Base-by-base conservation (phyloP, 2,888 invertebrate genomes). In the Endotricha flammealis region DNA sequence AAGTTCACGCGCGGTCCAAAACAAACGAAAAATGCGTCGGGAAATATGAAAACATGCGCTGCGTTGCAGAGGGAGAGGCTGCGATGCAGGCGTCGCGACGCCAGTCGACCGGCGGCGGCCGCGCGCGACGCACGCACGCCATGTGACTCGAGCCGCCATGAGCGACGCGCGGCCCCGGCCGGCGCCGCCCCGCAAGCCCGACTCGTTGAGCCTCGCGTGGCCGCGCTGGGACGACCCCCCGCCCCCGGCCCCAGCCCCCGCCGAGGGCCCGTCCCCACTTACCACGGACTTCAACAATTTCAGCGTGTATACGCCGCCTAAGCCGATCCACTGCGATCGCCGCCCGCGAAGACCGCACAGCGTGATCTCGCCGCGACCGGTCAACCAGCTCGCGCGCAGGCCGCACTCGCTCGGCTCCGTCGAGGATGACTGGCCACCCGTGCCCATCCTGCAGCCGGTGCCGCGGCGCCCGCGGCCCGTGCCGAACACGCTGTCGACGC, bases 381-480 rank as follows among this genome's bases (percentile, higher is more conserved):
- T 53, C 17, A 66, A 70, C 35, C 22, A 32, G 14, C 75, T 73
- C 17, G 61, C 81, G 50, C 71, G 87, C 46, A 62, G 91, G 35
- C 91, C 91, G 23, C 91, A 90, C 67, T 91, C 91, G 56, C 89
- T 91, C 52, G 91, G 91, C 42, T 80, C 71, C 30, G 48, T 70
- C 29, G 80, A 82, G 6, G 80, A 78, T 58, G 81, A 79, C 45
- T 83, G 83, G 82, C 74, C 73, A 16, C 44, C 66, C 32, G 82
- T 87, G 48, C 88, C 88, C 49, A 57, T 89, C 59, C 77, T 88
- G 62, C 82, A 79, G 68, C 89, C 88, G 55, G 87, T 88, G 48
- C 83, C 89, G 57, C 85, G 88, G 29, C 79, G 89, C 34, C 81
- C 85, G 47, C 72, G 83, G 53, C 85, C 83, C 43, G 74, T 78